These are phyloP conservation scores for Apostichopus californicus DNA, from an alignment of 35 echinoderm and acorn worm species.

Conservation along the genomic window DNA sequence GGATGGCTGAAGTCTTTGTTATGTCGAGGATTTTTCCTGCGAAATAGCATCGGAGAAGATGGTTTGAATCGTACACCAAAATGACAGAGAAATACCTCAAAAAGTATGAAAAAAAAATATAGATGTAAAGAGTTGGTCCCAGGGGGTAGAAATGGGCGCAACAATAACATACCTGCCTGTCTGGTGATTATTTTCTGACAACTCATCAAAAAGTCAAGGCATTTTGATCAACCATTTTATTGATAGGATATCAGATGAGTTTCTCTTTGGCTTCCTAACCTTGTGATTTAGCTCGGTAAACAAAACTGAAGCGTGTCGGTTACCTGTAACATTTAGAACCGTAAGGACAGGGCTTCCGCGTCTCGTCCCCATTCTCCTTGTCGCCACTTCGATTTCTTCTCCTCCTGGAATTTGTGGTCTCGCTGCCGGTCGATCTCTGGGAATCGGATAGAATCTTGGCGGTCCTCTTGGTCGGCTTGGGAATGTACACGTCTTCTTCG, in stretches of 20 bases:
- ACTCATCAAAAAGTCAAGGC: no score
- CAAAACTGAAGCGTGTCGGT: background rate
- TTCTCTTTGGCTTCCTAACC: background rate
- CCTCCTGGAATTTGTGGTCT: background rate
- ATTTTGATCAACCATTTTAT: no score
- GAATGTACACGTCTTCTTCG: conserved; percentile 86
- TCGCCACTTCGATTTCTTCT: conserved; percentile 47
- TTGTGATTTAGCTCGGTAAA: background rate
- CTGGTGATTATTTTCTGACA: no score
- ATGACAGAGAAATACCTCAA: no score
- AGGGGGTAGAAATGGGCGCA: no score
- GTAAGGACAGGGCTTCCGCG: conserved; percentile 67
- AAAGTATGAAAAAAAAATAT: no score
- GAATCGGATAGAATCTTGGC: conserved; percentile 50
- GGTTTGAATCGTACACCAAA: background rate
- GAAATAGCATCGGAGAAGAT: background rate
- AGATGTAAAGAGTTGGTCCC: no score
- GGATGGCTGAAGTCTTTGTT: conserved; percentile 76
- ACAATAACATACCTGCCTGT: no score
- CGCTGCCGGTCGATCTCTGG: conserved; percentile 30
- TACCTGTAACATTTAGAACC: conserved; percentile 90
- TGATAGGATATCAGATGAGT: background rate
- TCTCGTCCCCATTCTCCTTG: conserved; percentile 54
- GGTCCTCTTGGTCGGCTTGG: conserved; percentile 78
- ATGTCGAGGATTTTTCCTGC: conserved; percentile 83